Conservation (phyloP, 2,113 vertebrate species). For the Cromileptes altivelis region DNA sequence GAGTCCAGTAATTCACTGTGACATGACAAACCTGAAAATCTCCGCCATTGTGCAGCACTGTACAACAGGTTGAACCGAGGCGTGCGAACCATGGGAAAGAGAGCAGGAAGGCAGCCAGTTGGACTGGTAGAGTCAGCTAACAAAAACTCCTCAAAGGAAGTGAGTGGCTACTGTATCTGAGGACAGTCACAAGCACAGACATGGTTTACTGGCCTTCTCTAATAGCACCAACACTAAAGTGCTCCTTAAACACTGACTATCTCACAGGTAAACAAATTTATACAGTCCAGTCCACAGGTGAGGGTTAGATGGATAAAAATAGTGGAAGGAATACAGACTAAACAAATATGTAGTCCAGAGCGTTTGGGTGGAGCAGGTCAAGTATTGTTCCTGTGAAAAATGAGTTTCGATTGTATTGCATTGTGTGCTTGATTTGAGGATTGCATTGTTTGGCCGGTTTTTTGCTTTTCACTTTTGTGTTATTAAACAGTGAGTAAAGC, state of each 20-base stretch:
- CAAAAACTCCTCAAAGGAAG: slow-evolving; percentile 44
- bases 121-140: slow-evolving; percentile 78
- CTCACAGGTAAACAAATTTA: background rate
- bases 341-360: background rate
- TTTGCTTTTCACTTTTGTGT: background rate
- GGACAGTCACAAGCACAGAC: slow-evolving; percentile 3
- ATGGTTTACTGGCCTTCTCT: background rate
- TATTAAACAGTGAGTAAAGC: slow-evolving; percentile 12
- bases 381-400: slow-evolving; percentile 2
- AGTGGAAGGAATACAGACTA: background rate
- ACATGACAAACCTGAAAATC: slow-evolving; percentile 57
- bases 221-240: background rate
- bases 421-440: slow-evolving; percentile 42
- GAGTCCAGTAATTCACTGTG: slow-evolving; percentile 25
- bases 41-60: slow-evolving; percentile 42
- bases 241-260: background rate
- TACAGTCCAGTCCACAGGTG: background rate
- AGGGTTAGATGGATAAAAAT: background rate
- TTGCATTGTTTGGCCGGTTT: slow-evolving; percentile 40
- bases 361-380: slow-evolving; percentile 31
- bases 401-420: slow-evolving; percentile 17
- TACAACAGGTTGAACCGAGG: slow-evolving; percentile 76
- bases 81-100: slow-evolving; percentile 66
- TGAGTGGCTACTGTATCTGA: slow-evolving; percentile 55
- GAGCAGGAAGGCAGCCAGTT: slow-evolving; percentile 73